A percentile compares a stretch with the other conserved stretches of the same genome.
These are phyloP conservation scores for Diplodus puntazzo DNA, from an alignment of 2,797 vertebrate genomes.

Conservation along the genomic window DNA sequence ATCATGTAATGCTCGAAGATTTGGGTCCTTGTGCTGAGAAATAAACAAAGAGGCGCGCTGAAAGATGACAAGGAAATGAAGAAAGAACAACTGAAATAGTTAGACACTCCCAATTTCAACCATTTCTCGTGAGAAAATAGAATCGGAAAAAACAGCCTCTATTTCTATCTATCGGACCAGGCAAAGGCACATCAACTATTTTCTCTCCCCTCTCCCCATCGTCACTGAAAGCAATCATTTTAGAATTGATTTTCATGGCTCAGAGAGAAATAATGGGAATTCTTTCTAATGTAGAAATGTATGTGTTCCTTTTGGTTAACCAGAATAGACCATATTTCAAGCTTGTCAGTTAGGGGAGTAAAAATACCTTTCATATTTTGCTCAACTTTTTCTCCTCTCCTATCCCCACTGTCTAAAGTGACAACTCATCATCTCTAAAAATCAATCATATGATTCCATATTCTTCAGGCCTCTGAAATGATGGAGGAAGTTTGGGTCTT, in stretches of 20 bases:
- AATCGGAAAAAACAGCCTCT: slow-evolving; percentile 76
- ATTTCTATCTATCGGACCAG: slow-evolving; percentile 91
- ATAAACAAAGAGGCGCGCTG: slow-evolving; percentile 67
- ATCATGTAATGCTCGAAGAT: slow-evolving; percentile 59
- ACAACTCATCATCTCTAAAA: slow-evolving; percentile 85
- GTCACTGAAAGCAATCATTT: slow-evolving; percentile 95
- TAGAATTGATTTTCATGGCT: slow-evolving; percentile 99
- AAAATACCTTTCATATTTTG: slow-evolving; percentile 88
- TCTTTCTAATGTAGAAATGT: slow-evolving; percentile 98
- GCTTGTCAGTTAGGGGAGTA: slow-evolving; percentile 93
- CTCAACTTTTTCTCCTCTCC: slow-evolving; percentile 74
- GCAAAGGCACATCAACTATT: slow-evolving; percentile 92
- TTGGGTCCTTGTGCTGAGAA: slow-evolving; percentile 57
- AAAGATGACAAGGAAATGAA: slow-evolving; percentile 75
- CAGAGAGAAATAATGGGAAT: slow-evolving; percentile 99
- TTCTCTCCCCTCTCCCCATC: slow-evolving; percentile 81
- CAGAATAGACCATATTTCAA: slow-evolving; percentile 98
- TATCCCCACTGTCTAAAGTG: slow-evolving; percentile 79
- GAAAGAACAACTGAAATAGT: slow-evolving; percentile 75
- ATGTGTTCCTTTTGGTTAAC: slow-evolving; percentile 99
- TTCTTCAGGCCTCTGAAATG: slow-evolving; percentile 69
- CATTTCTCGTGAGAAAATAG: slow-evolving; percentile 80
- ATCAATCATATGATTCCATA: slow-evolving; percentile 83
- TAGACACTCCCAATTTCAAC: slow-evolving; percentile 76
- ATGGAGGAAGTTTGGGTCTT: slow-evolving; percentile 72